These are phyloP conservation scores for Polydrusus cervinus DNA, from an alignment of 2,888 invertebrate genomes.

Conservation along the genomic window DNA sequence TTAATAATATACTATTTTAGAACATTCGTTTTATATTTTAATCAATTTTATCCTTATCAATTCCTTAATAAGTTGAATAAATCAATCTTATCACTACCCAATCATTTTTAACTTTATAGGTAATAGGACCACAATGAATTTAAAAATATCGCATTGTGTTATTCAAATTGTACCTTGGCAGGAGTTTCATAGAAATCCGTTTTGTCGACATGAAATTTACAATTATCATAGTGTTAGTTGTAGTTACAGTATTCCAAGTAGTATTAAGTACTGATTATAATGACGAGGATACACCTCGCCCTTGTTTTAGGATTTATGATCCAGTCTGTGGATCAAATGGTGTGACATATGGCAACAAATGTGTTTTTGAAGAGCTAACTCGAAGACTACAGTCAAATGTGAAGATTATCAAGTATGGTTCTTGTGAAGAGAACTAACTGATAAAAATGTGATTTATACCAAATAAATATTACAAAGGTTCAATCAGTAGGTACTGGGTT, in stretches of 20 bases:
- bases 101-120: not conserved
- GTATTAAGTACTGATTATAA: not conserved
- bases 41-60: not conserved
- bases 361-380: conserved; percentile 35
- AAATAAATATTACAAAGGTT: too few relatives aligned
- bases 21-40: not conserved
- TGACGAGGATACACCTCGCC: not conserved
- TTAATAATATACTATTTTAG: too few relatives aligned
- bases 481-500: too few relatives aligned
- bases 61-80: not conserved
- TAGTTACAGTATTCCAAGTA: not conserved
- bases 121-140: too few relatives aligned
- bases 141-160: conserved; percentile 3
- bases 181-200: not conserved
- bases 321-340: conserved; percentile 48
- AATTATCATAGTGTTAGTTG: not conserved
- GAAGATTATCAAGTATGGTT: not conserved
- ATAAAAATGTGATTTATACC: not conserved
- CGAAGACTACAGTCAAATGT: conserved; percentile 6
- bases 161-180: too few relatives aligned
- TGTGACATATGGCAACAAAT: conserved; percentile 38
- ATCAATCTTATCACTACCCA: not conserved
- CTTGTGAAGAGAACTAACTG: conserved; percentile 25
- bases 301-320: conserved; percentile 27
- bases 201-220: not conserved